These are phyloP conservation scores for Eueremaeus valkanovi DNA, from an alignment of 2,888 invertebrate species.

Conservation along the genomic window DNA sequence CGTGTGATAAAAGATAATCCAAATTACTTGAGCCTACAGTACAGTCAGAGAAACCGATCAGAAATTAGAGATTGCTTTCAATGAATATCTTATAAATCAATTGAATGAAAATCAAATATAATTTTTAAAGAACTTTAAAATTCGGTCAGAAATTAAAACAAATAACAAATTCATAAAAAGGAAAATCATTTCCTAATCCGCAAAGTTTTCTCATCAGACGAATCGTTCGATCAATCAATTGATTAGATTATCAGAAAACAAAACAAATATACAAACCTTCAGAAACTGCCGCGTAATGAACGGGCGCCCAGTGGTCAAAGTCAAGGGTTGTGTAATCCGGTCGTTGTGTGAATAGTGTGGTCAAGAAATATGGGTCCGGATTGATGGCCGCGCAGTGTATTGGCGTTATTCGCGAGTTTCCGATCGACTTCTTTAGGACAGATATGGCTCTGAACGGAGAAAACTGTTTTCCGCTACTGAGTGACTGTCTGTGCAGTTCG, in stretches of 20 bases:
- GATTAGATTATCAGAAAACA: conserved; percentile 49
- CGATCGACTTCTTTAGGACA: conserved; percentile 48
- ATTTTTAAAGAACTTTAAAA: no score
- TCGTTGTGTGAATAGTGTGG: conserved; percentile 53
- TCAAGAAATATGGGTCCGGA: conserved; percentile 55
- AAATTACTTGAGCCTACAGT: conserved; percentile 34
- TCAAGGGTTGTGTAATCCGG: conserved; percentile 56
- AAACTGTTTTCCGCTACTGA: conserved; percentile 37
- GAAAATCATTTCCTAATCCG: conserved; percentile 18
- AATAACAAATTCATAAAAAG: neutral
- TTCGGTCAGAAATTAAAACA: no score
- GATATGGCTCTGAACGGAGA: conserved; percentile 47
- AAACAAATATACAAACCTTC: conserved; percentile 49
- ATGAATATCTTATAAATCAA: no score
- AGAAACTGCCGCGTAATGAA: conserved; percentile 59
- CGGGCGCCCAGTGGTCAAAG: conserved; percentile 53
- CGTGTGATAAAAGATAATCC: conserved; percentile 48
- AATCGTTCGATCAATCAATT: neutral
- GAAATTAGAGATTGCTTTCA: no score
- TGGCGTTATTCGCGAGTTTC: conserved; percentile 50
- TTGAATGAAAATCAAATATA: no score
- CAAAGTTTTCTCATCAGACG: neutral
- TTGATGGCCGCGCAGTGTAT: conserved; percentile 58
- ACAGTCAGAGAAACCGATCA: no score
- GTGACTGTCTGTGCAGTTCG: conserved; percentile 52